A percentile compares a stretch with the other conserved stretches of the same genome.
Conservation (phyloP, 2,113 vertebrate genomes). For the Sterrhoptilus dennistouni region DNA sequence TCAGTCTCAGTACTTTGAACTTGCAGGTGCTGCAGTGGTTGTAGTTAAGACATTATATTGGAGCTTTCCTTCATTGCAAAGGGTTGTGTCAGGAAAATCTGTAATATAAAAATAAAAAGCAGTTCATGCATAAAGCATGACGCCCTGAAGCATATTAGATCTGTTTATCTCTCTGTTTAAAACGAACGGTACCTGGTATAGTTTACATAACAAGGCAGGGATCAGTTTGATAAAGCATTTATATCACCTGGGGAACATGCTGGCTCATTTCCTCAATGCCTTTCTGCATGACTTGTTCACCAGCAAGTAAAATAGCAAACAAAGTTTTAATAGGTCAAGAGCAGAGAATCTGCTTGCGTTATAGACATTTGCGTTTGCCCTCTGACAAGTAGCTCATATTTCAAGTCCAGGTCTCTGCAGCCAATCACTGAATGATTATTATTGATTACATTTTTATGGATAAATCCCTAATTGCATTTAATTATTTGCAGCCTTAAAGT, state of each 20-base stretch:
- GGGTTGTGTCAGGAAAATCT: conserved; percentile 71
- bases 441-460: conserved; percentile 42
- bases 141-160: conserved; percentile 81
- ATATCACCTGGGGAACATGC: conserved; percentile 75
- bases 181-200: conserved; percentile 75
- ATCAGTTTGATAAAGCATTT: conserved; percentile 82
- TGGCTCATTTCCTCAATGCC: conserved; percentile 79
- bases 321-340: conserved; percentile 82
- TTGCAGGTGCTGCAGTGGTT: conserved; percentile 18
- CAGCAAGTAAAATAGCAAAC: conserved; percentile 77
- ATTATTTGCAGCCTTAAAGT: conserved; percentile 23
- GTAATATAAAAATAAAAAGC: conserved; percentile 81
- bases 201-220: conserved; percentile 85
- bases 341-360: conserved; percentile 54
- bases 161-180: conserved; percentile 84
- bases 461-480: conserved; percentile 38
- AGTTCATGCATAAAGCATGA: conserved; percentile 85
- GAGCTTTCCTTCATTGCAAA: conserved; percentile 56
- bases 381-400: conserved; percentile 52
- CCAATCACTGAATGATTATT: conserved; percentile 51
- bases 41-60: conserved; percentile 68
- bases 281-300: conserved; percentile 76
- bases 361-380: conserved; percentile 26
- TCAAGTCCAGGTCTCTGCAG: conserved; percentile 19
- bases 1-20: conserved; percentile 67